These are phyloP conservation scores for Halocaridina rubra DNA, from an alignment of 2,888 invertebrate genomes.

Conservation along the genomic window DNA sequence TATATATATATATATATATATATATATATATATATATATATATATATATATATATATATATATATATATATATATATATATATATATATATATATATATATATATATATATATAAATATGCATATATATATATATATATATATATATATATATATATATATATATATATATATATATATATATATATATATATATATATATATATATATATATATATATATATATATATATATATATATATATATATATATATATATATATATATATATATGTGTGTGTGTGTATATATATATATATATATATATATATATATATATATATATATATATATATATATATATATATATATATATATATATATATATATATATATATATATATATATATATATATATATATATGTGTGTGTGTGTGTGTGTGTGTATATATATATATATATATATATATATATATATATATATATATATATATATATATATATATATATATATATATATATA, in stretches of 20 bases:
- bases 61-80: not conserved
- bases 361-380: not conserved
- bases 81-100: not conserved
- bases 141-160: not conserved
- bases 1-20: too few species aligned
- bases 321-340: not conserved
- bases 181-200: not conserved
- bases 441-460: not conserved
- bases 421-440: not conserved
- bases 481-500: not conserved
- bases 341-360: not conserved
- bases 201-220: not conserved
- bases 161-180: not conserved
- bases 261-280: not conserved
- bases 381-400: not conserved
- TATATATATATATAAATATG: not conserved
- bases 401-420: not conserved
- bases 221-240: too few species aligned
- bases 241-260: too few species aligned
- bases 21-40: too few species aligned
- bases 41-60: not conserved
- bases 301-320: not conserved
- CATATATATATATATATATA: not conserved
- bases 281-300: not conserved
- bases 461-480: not conserved